Conservation (phyloP, 2,888 invertebrate genomes). For the Caenorhabditis sulstoni region DNA sequence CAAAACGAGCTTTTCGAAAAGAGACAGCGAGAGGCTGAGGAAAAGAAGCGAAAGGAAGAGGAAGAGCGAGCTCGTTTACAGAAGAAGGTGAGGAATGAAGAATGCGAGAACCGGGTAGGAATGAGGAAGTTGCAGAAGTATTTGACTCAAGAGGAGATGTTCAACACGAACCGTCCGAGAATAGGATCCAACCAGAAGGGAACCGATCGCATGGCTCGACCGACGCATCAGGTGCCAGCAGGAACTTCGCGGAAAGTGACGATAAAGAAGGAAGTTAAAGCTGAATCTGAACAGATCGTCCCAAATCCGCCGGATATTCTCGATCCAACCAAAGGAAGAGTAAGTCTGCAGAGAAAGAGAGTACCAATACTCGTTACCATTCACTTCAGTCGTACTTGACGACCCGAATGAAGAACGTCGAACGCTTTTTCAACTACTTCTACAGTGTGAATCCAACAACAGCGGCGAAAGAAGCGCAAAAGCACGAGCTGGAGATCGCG, state of each 20-base stretch:
- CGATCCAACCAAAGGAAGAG: constrained; percentile 14
- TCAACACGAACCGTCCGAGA: neutral
- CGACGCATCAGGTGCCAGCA: neutral
- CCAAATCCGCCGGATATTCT: constrained; percentile 1
- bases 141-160: constrained; percentile 1
- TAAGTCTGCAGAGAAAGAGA: constrained; percentile 5
- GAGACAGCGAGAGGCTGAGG: constrained; percentile 6
- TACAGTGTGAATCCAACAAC: neutral
- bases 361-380: neutral
- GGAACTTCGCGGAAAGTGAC: neutral
- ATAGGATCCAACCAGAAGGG: neutral
- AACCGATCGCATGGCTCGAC: neutral
- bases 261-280: constrained; percentile 1
- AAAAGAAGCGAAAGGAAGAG: neutral
- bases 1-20: constrained; percentile 4
- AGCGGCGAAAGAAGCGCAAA: constrained; percentile 9
- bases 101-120: neutral
- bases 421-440: neutral
- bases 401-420: neutral
- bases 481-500: constrained; percentile 11
- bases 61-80: neutral
- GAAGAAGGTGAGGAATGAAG: constrained; percentile 6
- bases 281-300: neutral
- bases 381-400: constrained; percentile 7
- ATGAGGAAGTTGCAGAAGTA: constrained; percentile 8